Evolutionary conservation across 92 coral and sea anemone genomes (phyloP), one percentile per base, ranked within the genome.

Genomic region (Metridium senile): DNA sequence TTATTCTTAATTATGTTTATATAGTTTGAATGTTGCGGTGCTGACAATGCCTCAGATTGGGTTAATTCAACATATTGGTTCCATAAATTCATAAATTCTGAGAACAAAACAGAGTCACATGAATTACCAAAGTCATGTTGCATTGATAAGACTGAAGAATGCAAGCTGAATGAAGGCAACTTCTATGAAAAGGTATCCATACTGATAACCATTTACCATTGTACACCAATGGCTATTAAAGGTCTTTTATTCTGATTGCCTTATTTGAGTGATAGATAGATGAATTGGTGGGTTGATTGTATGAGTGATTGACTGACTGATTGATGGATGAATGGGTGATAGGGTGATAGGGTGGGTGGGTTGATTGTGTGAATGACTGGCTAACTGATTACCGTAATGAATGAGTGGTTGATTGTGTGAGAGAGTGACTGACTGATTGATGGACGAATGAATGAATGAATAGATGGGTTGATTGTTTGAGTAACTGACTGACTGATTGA

Each of bases 21-120:
- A 1, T 28, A 63, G 69, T 13, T 7, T 6, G 32, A 87, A 22
- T 87, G 97, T 73, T 92, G 97, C 76, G 97, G 97, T 11, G 69
- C 62, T n/a, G 26, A 61, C 45, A 28, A 68, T 11, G 85, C 86
- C 1, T 0, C 11, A 33, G 91, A 85, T 53, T 92, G 91, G 91
- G 0, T 1, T n/a, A 71, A 75, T 18, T 75, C 87, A 18, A 64
- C 77, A 1, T 72, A 74, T 53, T 78, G 33, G 61, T 31, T 63
- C 1, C 39, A 28, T 10, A 13, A 11, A 13, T 21, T 27, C 16
- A n/a, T 21, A 13, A 31, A 29, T 31, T 6, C 19, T 27, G 31
- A 63, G 17, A 63, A 63, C 28, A 21, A n/a, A 28, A 28, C 76
- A 30, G 26, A 78, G 17, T 51, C 66, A 26, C 43, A 21, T 22